These are phyloP conservation scores for Drosophila melanica DNA, from an alignment of 1,140 invertebrate genomes.

Conservation along the genomic window DNA sequence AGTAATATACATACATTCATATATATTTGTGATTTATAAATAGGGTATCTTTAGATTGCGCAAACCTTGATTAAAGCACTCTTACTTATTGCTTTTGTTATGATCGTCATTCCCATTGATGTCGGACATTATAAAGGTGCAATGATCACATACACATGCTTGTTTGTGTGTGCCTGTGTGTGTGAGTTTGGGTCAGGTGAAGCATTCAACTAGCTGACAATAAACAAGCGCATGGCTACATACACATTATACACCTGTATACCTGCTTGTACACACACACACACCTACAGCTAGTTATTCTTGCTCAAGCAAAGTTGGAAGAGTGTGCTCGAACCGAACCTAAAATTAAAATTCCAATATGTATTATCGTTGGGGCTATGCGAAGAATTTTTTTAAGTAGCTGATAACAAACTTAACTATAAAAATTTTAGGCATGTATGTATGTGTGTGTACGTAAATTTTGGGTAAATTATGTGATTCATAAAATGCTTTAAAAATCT, in stretches of 20 bases:
- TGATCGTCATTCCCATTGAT: constrained; percentile 6
- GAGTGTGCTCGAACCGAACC: too few relatives aligned
- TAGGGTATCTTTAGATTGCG: not conserved
- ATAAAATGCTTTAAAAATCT: too few relatives aligned
- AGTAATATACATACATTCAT: too few relatives aligned
- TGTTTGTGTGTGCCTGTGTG: constrained; percentile 13
- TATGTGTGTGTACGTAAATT: not conserved
- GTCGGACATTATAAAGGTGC: constrained; percentile 13
- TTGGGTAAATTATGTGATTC: not conserved
- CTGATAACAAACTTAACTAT: not conserved
- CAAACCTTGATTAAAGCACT: not conserved
- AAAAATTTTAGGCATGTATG: not conserved
- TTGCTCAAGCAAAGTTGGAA: too few relatives aligned
- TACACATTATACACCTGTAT: not conserved
- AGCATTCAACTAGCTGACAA: constrained; percentile 36
- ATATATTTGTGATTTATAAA: too few relatives aligned
- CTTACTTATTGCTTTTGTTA: constrained; percentile 22
- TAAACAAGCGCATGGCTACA: constrained; percentile 19
- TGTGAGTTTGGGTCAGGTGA: constrained; percentile 31
- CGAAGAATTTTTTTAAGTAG: not conserved
- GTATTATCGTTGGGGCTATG: not conserved
- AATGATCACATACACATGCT: not conserved
- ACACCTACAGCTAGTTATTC: not conserved
- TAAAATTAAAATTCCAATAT: not conserved
- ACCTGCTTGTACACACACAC: not conserved